Evolutionary conservation across 2,113 vertebrate genomes (phyloP).

Genomic region (Albula glossodonta): DNA sequence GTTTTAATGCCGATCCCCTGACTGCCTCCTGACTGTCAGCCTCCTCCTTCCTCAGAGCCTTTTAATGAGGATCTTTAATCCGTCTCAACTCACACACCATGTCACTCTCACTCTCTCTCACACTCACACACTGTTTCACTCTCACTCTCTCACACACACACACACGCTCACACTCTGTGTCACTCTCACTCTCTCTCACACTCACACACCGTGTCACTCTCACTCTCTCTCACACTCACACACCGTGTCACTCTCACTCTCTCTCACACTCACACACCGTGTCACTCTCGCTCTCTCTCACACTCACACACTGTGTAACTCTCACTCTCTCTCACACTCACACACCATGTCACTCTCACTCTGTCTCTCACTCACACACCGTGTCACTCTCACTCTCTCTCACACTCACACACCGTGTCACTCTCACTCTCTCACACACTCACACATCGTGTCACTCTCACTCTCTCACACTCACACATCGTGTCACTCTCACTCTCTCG

Average conservation of each 20-base stretch:
- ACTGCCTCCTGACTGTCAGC: slow-evolving; percentile 16
- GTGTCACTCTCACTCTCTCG: no score
- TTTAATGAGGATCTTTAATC: slow-evolving; percentile 9
- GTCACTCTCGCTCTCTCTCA: no score
- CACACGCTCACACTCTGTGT: neutral
- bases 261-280: neutral
- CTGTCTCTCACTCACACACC: neutral
- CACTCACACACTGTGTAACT: neutral
- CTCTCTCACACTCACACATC: no score
- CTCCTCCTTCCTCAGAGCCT: neutral
- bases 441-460: no score
- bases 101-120: neutral
- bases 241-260: no score
- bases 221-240: no score
- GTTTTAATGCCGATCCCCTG: slow-evolving; percentile 3
- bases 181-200: no score
- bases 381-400: slow-evolving; percentile 10
- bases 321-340: no score
- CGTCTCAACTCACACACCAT: neutral
- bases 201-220: no score
- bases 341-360: no score
- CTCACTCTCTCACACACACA: no score
- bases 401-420: neutral
- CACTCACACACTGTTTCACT: no score
- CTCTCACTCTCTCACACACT: neutral